Evolutionary conservation across 2,113 vertebrate species (phyloP), one percentile per base, ranked within the genome.

Genomic region (Prinia subflava): DNA sequence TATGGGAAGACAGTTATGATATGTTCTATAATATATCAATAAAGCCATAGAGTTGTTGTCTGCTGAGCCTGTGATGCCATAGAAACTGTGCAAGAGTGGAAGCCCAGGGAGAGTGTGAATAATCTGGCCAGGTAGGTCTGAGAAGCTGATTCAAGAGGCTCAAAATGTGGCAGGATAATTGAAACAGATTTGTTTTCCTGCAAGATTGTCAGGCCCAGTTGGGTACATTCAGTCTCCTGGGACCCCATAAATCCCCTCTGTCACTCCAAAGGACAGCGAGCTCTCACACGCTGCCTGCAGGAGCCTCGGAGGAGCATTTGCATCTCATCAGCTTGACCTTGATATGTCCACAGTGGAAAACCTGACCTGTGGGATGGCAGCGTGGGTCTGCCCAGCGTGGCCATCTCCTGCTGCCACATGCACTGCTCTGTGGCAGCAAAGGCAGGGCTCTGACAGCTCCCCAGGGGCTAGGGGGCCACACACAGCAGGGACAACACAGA

Each of bases 341-440:
- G 19, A 9, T 24, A 16, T 0, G 4, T 16, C 33, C 30, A 13
- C 5, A 28, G 30, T 1, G 7, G 10, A 47, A 82, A 93, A 71
- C 5, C 52, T 30, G 42, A 13, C 15, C 31, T 69, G 31, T 1
- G 6, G 60, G n/a, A 41, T 31, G 3, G 37, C n/a, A 77, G 28
- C 21, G 42, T 39, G 47, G 46, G 3, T 41, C 68, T 86, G 68
- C 24, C 64, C 11, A 13, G 27, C 6, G 7, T 1, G 2, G 13
- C 15, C 46, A 12, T 8, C 5, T 27, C 19, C 44, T 3, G 0
- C 10, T 79, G 75, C n/a, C n/a, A n/a, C 0, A 0, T 15, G 42
- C 19, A 3, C 39, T 21, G 53, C 2, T 30, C 25, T 23, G 33
- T 2, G 2, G 44, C 8, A 9, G 41, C 23, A 63, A 67, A 77